Conservation (phyloP, 2,797 vertebrate genomes). For the Margarornis squamiger region DNA sequence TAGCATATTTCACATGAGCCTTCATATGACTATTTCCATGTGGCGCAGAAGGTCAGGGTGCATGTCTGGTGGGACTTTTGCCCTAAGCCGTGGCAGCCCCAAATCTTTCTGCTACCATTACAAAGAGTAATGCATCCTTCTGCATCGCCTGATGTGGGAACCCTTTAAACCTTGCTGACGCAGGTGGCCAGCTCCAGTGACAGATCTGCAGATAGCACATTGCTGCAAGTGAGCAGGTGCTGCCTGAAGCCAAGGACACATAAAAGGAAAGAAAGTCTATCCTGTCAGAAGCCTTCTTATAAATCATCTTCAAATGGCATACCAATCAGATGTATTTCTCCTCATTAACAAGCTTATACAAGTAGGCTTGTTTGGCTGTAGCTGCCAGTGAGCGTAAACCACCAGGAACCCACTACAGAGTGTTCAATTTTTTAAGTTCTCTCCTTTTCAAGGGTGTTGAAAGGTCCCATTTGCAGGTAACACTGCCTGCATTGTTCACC, state of each 20-base stretch:
- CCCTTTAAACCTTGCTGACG: not conserved
- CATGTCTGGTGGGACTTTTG: not conserved
- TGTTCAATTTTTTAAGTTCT: slow-evolving; percentile 78
- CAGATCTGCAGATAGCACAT: slow-evolving; percentile 66
- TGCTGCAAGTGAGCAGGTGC: slow-evolving; percentile 69
- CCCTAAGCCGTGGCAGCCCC: not conserved
- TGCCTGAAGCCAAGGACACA: slow-evolving; percentile 59
- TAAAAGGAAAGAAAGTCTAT: slow-evolving; percentile 69
- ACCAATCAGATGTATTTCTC: slow-evolving; percentile 71
- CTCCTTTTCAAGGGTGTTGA: slow-evolving; percentile 71
- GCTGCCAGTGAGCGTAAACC: slow-evolving; percentile 14
- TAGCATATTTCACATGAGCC: accelerated
- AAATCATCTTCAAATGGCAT: slow-evolving; percentile 79
- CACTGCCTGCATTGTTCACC: slow-evolving; percentile 65
- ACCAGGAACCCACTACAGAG: slow-evolving; percentile 18
- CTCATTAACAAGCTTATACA: slow-evolving; percentile 77
- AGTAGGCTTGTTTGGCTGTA: slow-evolving; percentile 35
- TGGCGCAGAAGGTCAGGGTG: not conserved
- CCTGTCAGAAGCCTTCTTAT: slow-evolving; percentile 72
- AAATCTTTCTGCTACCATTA: not conserved
- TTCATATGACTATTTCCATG: accelerated
- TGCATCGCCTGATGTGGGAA: not conserved
- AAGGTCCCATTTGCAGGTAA: slow-evolving; percentile 67
- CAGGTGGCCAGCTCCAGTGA: slow-evolving; percentile 22
- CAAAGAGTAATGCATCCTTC: not conserved